Conservation (phyloP, 2,797 vertebrate species). For the Chiroxiphia lanceolata region DNA sequence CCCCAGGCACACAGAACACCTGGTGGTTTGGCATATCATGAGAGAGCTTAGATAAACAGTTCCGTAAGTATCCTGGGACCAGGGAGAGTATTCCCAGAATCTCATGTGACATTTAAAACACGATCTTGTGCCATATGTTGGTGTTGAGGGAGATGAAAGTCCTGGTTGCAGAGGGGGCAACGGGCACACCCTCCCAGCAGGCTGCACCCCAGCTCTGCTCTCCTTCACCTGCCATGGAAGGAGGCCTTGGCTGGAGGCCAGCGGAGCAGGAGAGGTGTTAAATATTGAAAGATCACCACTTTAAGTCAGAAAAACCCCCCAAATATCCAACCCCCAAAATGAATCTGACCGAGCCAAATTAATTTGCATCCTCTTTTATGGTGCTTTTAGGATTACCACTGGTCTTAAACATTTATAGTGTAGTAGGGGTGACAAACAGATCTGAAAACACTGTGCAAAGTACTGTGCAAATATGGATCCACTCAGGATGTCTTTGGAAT, state of each 20-base stretch:
- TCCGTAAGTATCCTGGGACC: background rate
- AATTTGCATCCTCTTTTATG: background rate
- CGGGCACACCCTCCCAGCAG: background rate
- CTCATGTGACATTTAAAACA: background rate
- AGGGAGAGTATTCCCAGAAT: background rate
- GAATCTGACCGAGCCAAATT: background rate
- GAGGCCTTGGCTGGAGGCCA: background rate
- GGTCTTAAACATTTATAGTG: background rate
- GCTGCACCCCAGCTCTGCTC: background rate
- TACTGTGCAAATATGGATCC: background rate
- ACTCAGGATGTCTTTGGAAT: background rate
- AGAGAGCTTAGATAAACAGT: slow-evolving; percentile 33
- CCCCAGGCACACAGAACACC: slow-evolving; percentile 46
- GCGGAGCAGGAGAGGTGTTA: background rate
- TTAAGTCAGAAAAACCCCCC: accelerated
- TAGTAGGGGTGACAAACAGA: background rate
- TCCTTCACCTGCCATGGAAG: background rate
- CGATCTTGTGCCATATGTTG: background rate
- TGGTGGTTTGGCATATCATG: slow-evolving; percentile 28
- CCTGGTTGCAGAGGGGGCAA: too few relatives aligned
- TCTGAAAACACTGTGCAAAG: background rate
- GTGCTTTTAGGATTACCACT: background rate
- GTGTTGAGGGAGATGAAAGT: background rate
- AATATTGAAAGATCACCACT: background rate
- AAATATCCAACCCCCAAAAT: background rate